Base-by-base conservation (phyloP, 2,113 vertebrate genomes). In the Reinhardtius hippoglossoides region DNA sequence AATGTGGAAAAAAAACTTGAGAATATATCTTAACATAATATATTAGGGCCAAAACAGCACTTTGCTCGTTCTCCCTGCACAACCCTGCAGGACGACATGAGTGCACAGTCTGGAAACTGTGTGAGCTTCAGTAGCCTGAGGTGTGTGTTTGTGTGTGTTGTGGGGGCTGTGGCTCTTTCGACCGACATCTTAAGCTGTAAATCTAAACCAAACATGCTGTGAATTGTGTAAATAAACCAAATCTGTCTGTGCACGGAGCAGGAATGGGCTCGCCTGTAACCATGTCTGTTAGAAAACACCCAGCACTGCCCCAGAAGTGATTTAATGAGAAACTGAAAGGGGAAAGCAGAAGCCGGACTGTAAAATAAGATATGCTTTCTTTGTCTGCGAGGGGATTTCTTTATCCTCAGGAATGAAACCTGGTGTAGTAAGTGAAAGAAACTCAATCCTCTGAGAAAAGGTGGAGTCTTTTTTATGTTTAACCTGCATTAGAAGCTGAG, bases 401-500 rank as follows among this genome's bases (percentile, higher is more conserved):
- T 27, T 15, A 12, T 61, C 10, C 5, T 20, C 9, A 6, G 44
- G 42, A 50, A 26, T 54, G 54, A 27, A 1, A 50, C 61, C 44
- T 61, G 60, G 35, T 4, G 13, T 3, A 24, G 70, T 23, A 42
- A 57, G 18, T 9, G 20, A 15, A 15, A 23, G 67, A 65, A 58
- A 57, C 48, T 48, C 20, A 5, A 48, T 26, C 60, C 16, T 16
- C 26, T 69, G 75, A 46, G 75, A 77, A 69, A 31, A 56, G 44
- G n/a, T 37, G 4, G 0, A 1, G 54, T 24, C 3, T 9, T n/a
- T 52, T 40, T 55, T 37, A 27, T 46, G 66, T 75, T 57, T 21
- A 71, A 80, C 71, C 71, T 75, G 67, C 8, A 63, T 67, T 14
- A 15, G n/a, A 75, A 63, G 61, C 71, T 63, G 46, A 50, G 82